Conservation (phyloP, 2,797 vertebrate species). For the Enteromius argenteus region DNA sequence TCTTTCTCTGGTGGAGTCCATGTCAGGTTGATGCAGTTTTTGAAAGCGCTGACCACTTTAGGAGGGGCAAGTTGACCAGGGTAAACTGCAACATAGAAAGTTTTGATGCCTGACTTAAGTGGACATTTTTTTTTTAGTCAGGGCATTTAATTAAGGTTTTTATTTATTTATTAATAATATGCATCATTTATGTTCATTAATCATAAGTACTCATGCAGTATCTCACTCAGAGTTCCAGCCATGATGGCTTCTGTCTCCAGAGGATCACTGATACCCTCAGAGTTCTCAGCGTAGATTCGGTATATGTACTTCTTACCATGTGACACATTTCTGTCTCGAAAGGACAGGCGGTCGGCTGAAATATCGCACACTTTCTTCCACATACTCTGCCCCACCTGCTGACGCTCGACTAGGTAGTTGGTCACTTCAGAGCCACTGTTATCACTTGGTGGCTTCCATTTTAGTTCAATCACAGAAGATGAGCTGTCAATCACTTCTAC, state of each 20-base stretch:
- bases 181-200: background rate
- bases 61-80: slow-evolving; percentile 81
- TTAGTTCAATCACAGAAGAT: slow-evolving; percentile 75
- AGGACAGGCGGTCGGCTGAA: slow-evolving; percentile 71
- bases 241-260: slow-evolving; percentile 83
- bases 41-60: slow-evolving; percentile 77
- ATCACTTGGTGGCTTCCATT: slow-evolving; percentile 82
- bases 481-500: slow-evolving; percentile 78
- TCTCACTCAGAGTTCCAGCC: slow-evolving; percentile 82
- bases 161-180: slow-evolving; percentile 1
- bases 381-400: slow-evolving; percentile 74
- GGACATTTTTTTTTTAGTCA: background rate
- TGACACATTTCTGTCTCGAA: slow-evolving; percentile 79
- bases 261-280: slow-evolving; percentile 78
- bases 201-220: background rate
- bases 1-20: slow-evolving; percentile 81
- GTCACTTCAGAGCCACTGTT: slow-evolving; percentile 82
- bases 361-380: slow-evolving; percentile 83
- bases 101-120: background rate
- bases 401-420: slow-evolving; percentile 80
- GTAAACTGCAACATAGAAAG: slow-evolving; percentile 70
- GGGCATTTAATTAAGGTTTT: background rate
- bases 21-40: slow-evolving; percentile 76
- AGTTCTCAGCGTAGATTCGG: slow-evolving; percentile 81
- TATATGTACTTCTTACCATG: slow-evolving; percentile 83